phyloP scores from a whole-genome alignment of 1,140 invertebrate genomes.

The Ostrea edulis region DNA sequence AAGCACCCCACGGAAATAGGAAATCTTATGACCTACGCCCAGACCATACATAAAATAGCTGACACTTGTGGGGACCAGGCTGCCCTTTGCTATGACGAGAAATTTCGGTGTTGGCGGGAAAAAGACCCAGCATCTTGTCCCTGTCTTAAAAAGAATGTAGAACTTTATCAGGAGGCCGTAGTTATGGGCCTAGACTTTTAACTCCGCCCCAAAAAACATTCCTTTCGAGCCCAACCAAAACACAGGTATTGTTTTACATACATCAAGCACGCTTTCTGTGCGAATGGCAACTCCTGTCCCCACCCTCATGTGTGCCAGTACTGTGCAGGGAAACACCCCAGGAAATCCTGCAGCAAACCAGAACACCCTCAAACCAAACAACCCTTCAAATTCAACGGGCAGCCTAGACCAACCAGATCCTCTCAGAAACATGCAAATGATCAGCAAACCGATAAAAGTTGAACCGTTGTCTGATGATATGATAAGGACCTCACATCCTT shows the following conservation, averaged over 20 bases:
- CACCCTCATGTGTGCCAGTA: background rate
- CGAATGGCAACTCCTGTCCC: conserved; percentile 5
- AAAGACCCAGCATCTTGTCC: background rate
- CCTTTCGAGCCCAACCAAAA: background rate
- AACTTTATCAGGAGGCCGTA: background rate
- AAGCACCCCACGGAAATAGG: background rate
- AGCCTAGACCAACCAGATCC: background rate
- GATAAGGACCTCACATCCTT: background rate
- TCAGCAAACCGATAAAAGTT: background rate
- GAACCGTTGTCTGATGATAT: conserved; percentile 25
- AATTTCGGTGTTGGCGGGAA: background rate
- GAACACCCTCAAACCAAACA: background rate
- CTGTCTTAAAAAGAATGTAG: background rate
- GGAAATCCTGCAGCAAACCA: background rate
- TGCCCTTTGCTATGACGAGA: background rate
- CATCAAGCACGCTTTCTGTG: conserved; percentile 35
- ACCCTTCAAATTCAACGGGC: background rate
- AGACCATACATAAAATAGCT: background rate
- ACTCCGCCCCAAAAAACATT: background rate
- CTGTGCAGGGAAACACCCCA: background rate
- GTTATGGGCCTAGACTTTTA: background rate
- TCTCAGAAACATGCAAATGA: background rate
- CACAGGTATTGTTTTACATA: background rate
- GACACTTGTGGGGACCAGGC: background rate
- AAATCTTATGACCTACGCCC: background rate